Base-by-base conservation (phyloP, 2,113 vertebrate genomes). In the Enhydra lutris region DNA sequence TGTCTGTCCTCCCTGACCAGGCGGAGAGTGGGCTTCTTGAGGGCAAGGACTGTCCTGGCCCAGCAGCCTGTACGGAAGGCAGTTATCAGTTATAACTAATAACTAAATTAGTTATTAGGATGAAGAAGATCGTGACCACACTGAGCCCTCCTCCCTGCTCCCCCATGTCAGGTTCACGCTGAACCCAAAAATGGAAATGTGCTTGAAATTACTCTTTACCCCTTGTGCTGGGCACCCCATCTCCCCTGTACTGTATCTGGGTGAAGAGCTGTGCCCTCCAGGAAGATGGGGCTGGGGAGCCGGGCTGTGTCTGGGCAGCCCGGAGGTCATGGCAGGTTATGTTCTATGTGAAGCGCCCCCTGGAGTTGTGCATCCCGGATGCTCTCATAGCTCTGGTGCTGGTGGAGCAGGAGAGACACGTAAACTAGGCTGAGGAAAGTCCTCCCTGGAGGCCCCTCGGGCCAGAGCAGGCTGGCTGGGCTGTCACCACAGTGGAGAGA, bases 21-120 rank as follows among this genome's bases (percentile, higher is more conserved):
- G 42, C 31, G 15, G 13, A 3, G 4, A 61, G 34, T 12, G 7
- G n/a, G 24, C 15, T 55, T 63, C 65, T 23, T 5, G 76, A 83
- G 13, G 59, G 8, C 13, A 4, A 9, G 29, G n/a, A 7, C 0
- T 36, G 17, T n/a, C 15, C 4, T 4, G 39, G 0, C 39, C 4
- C 3, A 0, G 15, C 1, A 13, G 13, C 21, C 36, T 20, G 61
- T 2, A 0, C 24, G 42, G 18, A 12, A 2, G 2, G 18, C 42
- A 42, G 42, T 42, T 42, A 42, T 42, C 6, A 42, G 42, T 42
- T 42, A 42, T 42, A 42, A 42, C 42, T 42, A 42, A 42, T 42
- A 42, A 50, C 8, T 7, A 79, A 24, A 8, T 29, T 20, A 7
- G 81, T 65, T 67, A n/a, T n/a, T 61, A 34, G n/a, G 67, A 55